phyloP scores from a whole-genome alignment of 2,888 invertebrate genomes.

The Augiades crinisus region DNA sequence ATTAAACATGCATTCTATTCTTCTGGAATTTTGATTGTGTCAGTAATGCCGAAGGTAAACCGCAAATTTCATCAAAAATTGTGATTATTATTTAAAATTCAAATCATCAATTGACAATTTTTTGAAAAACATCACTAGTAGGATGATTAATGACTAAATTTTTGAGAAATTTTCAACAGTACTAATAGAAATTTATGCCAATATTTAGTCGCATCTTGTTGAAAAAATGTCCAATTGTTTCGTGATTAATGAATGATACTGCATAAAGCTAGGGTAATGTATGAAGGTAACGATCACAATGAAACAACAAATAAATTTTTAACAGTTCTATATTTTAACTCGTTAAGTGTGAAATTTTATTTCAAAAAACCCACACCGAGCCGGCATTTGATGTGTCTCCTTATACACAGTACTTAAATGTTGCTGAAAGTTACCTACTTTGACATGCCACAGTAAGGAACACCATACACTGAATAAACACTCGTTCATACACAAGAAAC shows the following conservation, averaged over 20 bases:
- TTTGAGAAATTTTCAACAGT: too few species aligned
- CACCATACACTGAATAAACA: constrained; percentile 42
- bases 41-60: too few species aligned
- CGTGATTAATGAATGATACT: background rate
- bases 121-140: too few species aligned
- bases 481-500: constrained; percentile 51
- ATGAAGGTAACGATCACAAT: constrained; percentile 14
- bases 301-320: constrained; percentile 20
- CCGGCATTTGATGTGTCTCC: constrained; percentile 32
- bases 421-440: constrained; percentile 41
- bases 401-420: constrained; percentile 26
- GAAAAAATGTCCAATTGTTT: constrained; percentile 11
- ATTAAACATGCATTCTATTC: too few species aligned
- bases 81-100: too few species aligned
- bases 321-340: constrained; percentile 58
- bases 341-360: constrained; percentile 64
- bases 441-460: constrained; percentile 19
- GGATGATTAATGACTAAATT: too few species aligned
- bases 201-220: constrained; percentile 12
- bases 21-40: too few species aligned
- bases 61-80: too few species aligned
- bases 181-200: too few species aligned
- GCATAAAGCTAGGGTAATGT: background rate
- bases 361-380: constrained; percentile 67
- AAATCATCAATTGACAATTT: too few species aligned